Conservation (phyloP, 2,113 vertebrate species). For the Poeciliopsis prolifica region DNA sequence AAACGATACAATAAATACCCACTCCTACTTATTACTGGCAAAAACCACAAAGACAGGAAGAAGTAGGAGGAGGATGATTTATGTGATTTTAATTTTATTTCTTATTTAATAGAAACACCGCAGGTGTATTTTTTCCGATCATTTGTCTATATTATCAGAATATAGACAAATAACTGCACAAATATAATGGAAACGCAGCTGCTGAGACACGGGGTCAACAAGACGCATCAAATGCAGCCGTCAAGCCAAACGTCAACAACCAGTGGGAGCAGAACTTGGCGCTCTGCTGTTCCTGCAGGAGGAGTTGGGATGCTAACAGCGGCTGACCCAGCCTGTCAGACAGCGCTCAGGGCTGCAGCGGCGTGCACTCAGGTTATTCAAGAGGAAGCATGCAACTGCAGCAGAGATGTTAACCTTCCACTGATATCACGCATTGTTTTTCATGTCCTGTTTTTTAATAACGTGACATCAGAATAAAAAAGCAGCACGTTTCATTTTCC, state of each 20-base stretch:
- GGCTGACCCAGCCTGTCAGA: slow-evolving; percentile 47
- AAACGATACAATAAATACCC: no score
- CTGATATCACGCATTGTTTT: neutral
- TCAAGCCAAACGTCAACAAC: slow-evolving; percentile 9
- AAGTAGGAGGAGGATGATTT: no score
- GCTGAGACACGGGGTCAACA: neutral
- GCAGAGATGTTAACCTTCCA: neutral
- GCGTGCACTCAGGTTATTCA: slow-evolving; percentile 5
- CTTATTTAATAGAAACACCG: no score
- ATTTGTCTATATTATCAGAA: no score
- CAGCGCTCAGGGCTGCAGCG: slow-evolving; percentile 22
- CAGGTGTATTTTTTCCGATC: no score
- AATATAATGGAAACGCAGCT: no score
- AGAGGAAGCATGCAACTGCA: neutral
- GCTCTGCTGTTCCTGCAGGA: slow-evolving; percentile 40
- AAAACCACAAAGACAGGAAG: no score
- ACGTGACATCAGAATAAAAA: neutral
- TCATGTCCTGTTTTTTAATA: neutral
- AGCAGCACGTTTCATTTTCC: neutral
- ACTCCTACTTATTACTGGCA: no score
- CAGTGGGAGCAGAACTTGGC: slow-evolving; percentile 23
- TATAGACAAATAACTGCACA: no score
- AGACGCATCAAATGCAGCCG: slow-evolving; percentile 1
- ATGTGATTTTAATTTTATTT: no score
- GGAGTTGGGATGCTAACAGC: slow-evolving; percentile 31